Evolutionary conservation across 1,140 invertebrate genomes (phyloP), one percentile per base, ranked within the genome.

Genomic region (Zaprionus vittiger): DNA sequence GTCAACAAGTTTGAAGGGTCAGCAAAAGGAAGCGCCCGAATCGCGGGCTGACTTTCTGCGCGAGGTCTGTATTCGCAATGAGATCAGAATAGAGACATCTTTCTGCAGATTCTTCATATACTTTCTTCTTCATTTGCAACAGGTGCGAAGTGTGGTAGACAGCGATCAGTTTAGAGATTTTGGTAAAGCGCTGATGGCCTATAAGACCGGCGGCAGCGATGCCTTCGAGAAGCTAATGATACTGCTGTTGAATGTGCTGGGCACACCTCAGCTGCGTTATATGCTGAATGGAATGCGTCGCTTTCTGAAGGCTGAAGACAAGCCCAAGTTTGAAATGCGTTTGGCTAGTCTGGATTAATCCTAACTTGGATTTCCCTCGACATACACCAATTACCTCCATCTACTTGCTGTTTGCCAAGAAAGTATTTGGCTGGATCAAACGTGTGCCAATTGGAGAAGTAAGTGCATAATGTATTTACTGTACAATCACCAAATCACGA

Each of bases 241-340:
- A 61, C 89, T 92, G 31, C 89, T 96, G 37, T 80, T 82, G 64
- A 83, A 96, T 52, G 94, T 96, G 77, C 85, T 94, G 11, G 62
- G 63, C 24, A 93, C 93, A 69, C 93, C 91, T 49, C 92, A 93
- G 71, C 72, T 94, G 54, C 94, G 94, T 71, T 94, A 95, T 92
- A 93, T 96, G 67, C 93, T 96, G 49, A 93, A 93, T 80, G 95
- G 95, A 73, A 95, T 95, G 93, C 94, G 94, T 38, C 93, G 94
- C 44, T 95, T 94, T 91, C 74, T 95, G 9, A 94, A 94, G 83
- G 93, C 93, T 38, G 92, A 93, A 62, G 94, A 95, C 83, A 95
- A 95, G 91, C 54, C 60, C 11, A 73, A 77, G 41, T 95, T 95
- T 87, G 93, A 94, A 75, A 26, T 73, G 12, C 63, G 77, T 1